Conservation (phyloP, 1,140 invertebrate genomes). For the Monochamus saltuarius region DNA sequence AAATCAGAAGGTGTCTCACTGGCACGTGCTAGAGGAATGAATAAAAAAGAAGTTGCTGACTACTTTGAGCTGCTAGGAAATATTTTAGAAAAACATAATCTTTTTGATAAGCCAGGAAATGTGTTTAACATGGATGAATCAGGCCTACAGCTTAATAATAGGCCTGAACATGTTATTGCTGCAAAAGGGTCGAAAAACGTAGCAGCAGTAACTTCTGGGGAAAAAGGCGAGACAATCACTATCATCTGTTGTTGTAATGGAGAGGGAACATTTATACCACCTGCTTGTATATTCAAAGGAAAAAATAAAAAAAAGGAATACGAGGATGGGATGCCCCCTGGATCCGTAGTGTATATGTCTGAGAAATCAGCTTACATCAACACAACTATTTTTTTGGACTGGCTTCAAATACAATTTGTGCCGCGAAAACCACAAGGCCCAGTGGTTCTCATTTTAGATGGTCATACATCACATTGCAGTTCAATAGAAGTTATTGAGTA, state of each 20-base stretch:
- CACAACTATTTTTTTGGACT: slow-evolving; percentile 44
- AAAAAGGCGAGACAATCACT: slow-evolving; percentile 41
- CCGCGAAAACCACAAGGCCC: no score
- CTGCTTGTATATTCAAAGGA: slow-evolving; percentile 44
- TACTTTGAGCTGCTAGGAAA: no score
- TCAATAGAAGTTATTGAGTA: not conserved
- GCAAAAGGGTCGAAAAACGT: slow-evolving; percentile 1
- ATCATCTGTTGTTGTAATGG: slow-evolving; percentile 37
- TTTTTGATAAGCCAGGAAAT: slow-evolving; percentile 2
- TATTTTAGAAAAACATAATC: slow-evolving; percentile 13
- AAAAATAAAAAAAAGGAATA: slow-evolving; percentile 47
- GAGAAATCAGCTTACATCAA: slow-evolving; percentile 49
- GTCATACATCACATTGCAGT: slow-evolving; percentile 33
- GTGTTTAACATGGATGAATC: no score
- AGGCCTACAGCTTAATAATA: no score
- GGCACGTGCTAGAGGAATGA: slow-evolving; percentile 25
- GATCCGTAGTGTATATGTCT: slow-evolving; percentile 43
- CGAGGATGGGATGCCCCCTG: slow-evolving; percentile 42
- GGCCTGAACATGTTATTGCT: no score
- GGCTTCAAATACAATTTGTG: slow-evolving; percentile 30
- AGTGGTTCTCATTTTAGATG: slow-evolving; percentile 12
- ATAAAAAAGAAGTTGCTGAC: not conserved
- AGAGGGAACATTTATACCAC: slow-evolving; percentile 29
- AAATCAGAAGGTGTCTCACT: slow-evolving; percentile 34
- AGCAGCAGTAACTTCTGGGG: slow-evolving; percentile 13